phyloP scores from a whole-genome alignment of 2,113 vertebrate species.

The Sebastes fasciatus region DNA sequence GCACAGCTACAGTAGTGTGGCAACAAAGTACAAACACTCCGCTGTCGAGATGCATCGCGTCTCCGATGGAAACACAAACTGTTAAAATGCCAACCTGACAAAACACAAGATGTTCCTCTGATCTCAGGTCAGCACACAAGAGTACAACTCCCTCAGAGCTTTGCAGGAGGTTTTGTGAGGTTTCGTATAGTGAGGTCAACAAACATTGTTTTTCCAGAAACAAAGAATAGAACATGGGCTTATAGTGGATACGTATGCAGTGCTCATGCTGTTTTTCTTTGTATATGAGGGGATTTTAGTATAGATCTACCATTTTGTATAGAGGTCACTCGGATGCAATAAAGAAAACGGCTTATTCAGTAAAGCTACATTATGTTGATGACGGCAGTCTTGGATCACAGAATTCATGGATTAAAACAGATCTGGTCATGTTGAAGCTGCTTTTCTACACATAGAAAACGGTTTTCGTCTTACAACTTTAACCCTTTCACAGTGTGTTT shows the following conservation, averaged over 20 bases:
- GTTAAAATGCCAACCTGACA: slow-evolving; percentile 40
- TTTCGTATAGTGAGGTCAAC: slow-evolving; percentile 2
- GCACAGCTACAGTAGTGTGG: slow-evolving; percentile 31
- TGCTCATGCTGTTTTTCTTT: slow-evolving; percentile 12
- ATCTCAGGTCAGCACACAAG: slow-evolving; percentile 31
- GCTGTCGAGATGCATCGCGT: slow-evolving; percentile 23
- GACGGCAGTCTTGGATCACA: neutral
- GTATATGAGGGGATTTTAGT: slow-evolving; percentile 15
- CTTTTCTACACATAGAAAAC: neutral
- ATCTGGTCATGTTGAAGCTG: neutral
- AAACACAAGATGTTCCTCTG: slow-evolving; percentile 22
- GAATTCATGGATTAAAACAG: slow-evolving; percentile 1
- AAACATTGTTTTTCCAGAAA: slow-evolving; percentile 16
- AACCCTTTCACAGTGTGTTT: too few relatives aligned
- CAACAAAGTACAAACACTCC: slow-evolving; percentile 57
- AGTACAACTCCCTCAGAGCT: slow-evolving; percentile 3
- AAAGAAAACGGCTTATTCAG: neutral
- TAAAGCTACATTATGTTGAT: neutral
- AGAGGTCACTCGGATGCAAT: slow-evolving; percentile 28
- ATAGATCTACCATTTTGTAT: neutral
- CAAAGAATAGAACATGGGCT: slow-evolving; percentile 12
- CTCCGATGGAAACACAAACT: slow-evolving; percentile 23
- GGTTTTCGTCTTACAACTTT: too few relatives aligned
- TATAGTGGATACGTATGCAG: neutral
- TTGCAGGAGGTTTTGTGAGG: slow-evolving; percentile 3